Base-by-base conservation (phyloP, 92 coral and sea anemone genomes). In the Parazoanthus darwini region DNA sequence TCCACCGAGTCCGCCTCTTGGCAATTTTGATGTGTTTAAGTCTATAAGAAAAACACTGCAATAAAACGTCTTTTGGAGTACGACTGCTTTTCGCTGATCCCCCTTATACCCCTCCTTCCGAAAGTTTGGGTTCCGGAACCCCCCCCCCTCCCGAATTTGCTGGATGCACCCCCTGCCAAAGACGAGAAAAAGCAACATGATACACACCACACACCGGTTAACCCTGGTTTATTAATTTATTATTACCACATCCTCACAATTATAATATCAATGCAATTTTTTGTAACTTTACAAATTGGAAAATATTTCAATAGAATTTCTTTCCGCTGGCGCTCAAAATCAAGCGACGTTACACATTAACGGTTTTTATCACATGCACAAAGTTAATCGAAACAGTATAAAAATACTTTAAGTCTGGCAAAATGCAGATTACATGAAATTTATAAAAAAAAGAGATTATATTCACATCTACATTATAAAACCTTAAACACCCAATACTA, bases 381-480 rank as follows among this genome's bases (percentile, higher is more conserved):
- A 84, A 84, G 43, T 26, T 84, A 71, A 71, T 81, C 50, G 54
- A 58, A 54, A 48, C 42, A 25, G 56, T 25, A 43, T 14, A 46
- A 71, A 83, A 70, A 84, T 71, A 71, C 78, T 70, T 42, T 70
- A n/a, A 46, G 10, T 72, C 22, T 1, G 36, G 67, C 78, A 44
- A 72, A 84, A 38, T 43, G 87, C 87, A 68, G 68, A 84, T 72
- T 84, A 72, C 43, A 84, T 42, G 43, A 84, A 13, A 42, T 71
- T 84, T 83, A n/a, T 46, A 83, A 83, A 33, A 68, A 29, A 46
- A 84, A 43, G 78, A 25, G 87, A 72, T 50, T 84, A 84, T 84
- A 84, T 84, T 84, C 87, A 84, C 87, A 84, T 84, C 87, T 84
- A 84, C 86, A 82, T 67, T 65, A 46, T 23, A 51, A 72, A 84